A percentile compares a stretch with the other conserved stretches of the same genome.
phyloP scores from a whole-genome alignment of 2,888 invertebrate species.

The Nemapogon koenigi region DNA sequence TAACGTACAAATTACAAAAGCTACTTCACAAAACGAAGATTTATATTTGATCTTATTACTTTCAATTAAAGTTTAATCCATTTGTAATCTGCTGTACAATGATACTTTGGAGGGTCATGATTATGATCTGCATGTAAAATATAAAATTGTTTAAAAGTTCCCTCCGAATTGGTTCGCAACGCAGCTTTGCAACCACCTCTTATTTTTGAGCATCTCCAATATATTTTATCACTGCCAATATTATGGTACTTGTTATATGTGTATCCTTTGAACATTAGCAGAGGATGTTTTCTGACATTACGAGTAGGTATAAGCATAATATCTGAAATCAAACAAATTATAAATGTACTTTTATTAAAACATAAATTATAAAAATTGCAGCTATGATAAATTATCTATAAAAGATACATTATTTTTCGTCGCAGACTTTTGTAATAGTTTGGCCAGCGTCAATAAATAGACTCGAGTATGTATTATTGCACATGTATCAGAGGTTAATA shows the following conservation, averaged over 20 bases:
- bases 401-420: too few relatives aligned
- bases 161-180: conserved; percentile 12
- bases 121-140: background rate
- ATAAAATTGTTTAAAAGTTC: background rate
- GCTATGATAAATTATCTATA: too few relatives aligned
- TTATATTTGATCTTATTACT: too few relatives aligned
- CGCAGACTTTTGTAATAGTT: too few relatives aligned
- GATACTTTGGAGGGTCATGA: background rate
- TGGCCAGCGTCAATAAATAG: too few relatives aligned
- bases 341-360: too few relatives aligned
- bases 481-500: too few relatives aligned
- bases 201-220: conserved; percentile 1
- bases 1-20: too few relatives aligned
- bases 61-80: background rate
- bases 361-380: too few relatives aligned
- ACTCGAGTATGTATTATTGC: too few relatives aligned
- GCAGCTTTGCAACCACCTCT: conserved; percentile 5
- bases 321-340: background rate
- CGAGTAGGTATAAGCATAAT: conserved; percentile 1
- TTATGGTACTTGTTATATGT: background rate
- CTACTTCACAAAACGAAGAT: too few relatives aligned
- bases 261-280: background rate
- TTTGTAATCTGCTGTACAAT: background rate
- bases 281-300: conserved; percentile 3
- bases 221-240: background rate